phyloP scores from a whole-genome alignment of 2,797 vertebrate genomes.

The Dromococcyx pavoninus region DNA sequence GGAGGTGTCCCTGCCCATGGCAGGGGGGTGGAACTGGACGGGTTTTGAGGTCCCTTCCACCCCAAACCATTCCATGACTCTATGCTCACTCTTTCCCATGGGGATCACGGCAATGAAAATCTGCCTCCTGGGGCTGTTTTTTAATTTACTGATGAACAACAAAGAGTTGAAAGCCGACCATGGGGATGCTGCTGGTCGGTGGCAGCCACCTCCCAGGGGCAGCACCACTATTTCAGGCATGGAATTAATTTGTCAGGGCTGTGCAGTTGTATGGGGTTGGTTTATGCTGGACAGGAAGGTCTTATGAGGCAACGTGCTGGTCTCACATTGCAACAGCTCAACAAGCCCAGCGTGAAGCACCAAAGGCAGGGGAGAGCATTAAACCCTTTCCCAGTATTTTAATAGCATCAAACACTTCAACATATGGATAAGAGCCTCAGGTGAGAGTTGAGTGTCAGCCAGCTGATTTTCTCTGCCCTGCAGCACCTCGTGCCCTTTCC shows the following conservation, averaged over 20 bases:
- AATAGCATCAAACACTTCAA: neutral
- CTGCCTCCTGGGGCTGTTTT: neutral
- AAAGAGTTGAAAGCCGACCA: neutral
- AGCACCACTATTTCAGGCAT: accelerated
- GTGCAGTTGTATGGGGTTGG: accelerated
- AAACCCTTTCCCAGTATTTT: neutral
- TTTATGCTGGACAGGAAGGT: accelerated
- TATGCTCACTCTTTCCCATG: neutral
- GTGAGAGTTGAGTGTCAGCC: neutral
- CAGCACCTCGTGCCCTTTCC: neutral
- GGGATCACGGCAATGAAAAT: neutral
- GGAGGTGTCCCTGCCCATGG: no score
- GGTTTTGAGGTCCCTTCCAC: no score
- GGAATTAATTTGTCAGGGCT: accelerated
- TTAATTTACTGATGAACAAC: neutral
- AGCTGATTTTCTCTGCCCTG: slow-evolving; percentile 10
- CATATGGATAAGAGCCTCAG: neutral
- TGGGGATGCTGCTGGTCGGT: no score
- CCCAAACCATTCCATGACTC: no score
- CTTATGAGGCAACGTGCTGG: accelerated
- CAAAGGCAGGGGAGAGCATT: neutral
- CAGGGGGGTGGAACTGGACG: no score
- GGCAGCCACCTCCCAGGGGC: neutral
- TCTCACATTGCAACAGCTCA: neutral
- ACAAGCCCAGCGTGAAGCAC: neutral